These are phyloP conservation scores for Dromococcyx pavoninus DNA, from an alignment of 2,797 vertebrate species.

Conservation along the genomic window DNA sequence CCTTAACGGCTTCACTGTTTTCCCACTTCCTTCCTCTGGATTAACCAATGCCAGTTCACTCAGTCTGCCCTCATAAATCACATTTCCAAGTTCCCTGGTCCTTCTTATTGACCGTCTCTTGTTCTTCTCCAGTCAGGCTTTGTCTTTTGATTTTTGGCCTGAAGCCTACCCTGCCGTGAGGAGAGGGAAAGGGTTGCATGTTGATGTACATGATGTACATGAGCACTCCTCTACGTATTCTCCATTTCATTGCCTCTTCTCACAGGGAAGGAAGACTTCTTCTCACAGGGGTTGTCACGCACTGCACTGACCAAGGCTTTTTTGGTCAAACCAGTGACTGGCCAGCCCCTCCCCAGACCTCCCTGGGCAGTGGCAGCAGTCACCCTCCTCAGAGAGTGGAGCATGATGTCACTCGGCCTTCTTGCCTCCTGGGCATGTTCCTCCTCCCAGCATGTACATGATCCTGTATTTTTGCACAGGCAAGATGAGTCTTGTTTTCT, in stretches of 20 bases:
- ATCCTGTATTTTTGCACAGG: not conserved
- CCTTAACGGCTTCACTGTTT: not conserved
- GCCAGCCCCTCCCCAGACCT: not conserved
- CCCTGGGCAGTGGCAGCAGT: not conserved
- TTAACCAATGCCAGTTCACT: not conserved
- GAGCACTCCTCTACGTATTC: rapidly evolving
- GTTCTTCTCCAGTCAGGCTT: not conserved
- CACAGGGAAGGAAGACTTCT: not conserved
- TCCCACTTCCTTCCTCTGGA: not conserved
- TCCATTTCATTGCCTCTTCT: not conserved
- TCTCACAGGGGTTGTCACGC: not conserved
- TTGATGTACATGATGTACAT: rapidly evolving
- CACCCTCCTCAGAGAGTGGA: not conserved
- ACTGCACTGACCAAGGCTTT: not conserved
- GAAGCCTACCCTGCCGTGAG: not conserved
- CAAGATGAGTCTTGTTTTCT: slow-evolving; percentile 30
- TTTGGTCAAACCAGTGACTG: not conserved
- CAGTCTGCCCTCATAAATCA: not conserved
- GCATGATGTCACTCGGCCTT: rapidly evolving
- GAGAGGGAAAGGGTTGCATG: not conserved
- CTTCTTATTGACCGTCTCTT: not conserved
- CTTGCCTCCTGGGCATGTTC: not conserved
- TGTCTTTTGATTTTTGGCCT: not conserved
- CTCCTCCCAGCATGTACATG: not conserved
- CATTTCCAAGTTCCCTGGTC: not conserved